Evolutionary conservation across 2,888 invertebrate species (phyloP), one percentile per base, ranked within the genome.

Genomic region (Chrysina gloriosa): DNA sequence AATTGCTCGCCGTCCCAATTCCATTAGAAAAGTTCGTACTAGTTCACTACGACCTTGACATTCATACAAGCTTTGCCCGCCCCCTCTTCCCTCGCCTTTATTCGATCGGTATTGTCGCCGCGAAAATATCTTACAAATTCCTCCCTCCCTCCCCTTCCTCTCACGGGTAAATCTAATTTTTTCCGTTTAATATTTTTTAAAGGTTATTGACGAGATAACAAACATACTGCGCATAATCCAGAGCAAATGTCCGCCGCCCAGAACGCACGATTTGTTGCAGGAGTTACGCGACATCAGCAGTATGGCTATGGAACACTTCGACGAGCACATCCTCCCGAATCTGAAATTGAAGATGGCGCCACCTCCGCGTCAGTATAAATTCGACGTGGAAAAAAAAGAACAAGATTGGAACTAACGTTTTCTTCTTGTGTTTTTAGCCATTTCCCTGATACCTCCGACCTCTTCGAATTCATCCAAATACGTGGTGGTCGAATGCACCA

Each of bases 241-340:
- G 74, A 86, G 86, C 7, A 85, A 87, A 0, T 86, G 88, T 58
- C 92, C 92, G 0, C 92, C 92, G 0, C 87, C 90, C 3, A 86
- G 94, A 0, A 91, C 94, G 0, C 93, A 94, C 78, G 95, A 95
- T 72, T 74, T 83, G 6, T 82, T 97, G 0, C 95, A 95, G 79
- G 97, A 97, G 79, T 79, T 97, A 4, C 85, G 97, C 0, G 97
- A 97, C 76, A 93, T 97, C 70, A 96, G 96, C 31, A 95, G 95
- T 69, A 95, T 95, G 95, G 96, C 97, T 0, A 96, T 97, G 85
- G 97, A 97, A 78, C 95, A 97, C 81, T 97, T 97, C 80, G 96
- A 97, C 79, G 96, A 97, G 77, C 92, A 94, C 79, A 93, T 97
- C 71, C 84, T 89, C 58, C 90, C 91, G 2, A 74, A 73, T 52